Percentiles rank a stretch among this genome's conserved stretches.
These are phyloP conservation scores for Sceloporus tristichus DNA, from an alignment of 2,113 vertebrate species.

Conservation along the genomic window DNA sequence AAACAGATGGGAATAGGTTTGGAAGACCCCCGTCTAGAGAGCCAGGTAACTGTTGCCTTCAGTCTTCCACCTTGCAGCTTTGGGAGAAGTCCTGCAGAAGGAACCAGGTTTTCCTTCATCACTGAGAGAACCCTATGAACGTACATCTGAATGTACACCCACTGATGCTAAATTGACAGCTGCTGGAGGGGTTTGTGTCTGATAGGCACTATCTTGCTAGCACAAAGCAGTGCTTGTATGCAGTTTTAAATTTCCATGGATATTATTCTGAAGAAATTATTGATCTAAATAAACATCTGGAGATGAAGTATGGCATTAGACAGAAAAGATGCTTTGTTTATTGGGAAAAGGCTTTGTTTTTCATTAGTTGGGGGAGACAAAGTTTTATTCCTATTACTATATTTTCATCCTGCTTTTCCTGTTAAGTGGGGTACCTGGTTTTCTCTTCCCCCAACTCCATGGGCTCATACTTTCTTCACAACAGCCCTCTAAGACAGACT, in stretches of 20 bases:
- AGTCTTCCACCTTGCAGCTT: accelerated
- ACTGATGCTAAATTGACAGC: too few relatives aligned
- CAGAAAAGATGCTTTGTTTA: background rate
- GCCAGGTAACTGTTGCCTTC: constrained; percentile 49
- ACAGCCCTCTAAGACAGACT: background rate
- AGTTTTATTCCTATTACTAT: background rate
- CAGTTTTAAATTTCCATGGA: background rate
- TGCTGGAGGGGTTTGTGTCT: background rate
- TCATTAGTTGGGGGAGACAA: background rate
- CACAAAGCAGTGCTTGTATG: background rate
- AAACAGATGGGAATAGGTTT: constrained; percentile 73
- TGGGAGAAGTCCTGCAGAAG: background rate
- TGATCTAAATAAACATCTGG: background rate
- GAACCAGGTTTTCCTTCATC: background rate
- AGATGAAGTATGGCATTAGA: too few relatives aligned
- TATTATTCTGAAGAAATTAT: background rate
- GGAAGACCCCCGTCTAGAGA: constrained; percentile 27
- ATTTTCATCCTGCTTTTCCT: background rate
- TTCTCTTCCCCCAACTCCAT: background rate
- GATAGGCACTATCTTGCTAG: background rate
- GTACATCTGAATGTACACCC: background rate
- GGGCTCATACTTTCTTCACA: background rate
- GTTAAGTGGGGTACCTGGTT: background rate
- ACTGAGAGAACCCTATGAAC: background rate
- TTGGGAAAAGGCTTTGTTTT: background rate